Base-by-base conservation (phyloP, 1,140 invertebrate species). In the Lanistes nyassanus region DNA sequence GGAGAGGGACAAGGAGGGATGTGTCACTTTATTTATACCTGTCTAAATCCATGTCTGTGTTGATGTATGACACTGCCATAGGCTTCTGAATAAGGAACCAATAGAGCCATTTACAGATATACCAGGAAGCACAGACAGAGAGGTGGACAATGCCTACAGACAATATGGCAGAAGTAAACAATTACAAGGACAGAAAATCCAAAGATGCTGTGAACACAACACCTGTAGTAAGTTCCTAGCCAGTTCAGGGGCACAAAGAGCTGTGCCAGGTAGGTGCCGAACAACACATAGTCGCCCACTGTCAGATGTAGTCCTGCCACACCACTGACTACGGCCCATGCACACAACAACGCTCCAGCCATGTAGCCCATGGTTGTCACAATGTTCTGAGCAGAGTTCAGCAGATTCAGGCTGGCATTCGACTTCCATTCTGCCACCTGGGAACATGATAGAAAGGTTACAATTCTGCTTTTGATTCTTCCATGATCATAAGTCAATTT, bases 211-310 rank as follows among this genome's bases (percentile, higher is more conserved):
- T 74, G 11, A 70, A n/a, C n/a, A 47, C 78, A 75, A 78, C 88
- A 96, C 95, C 96, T 94, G 85, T 99, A 99, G 88, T 97, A 98
- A n/a, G 97, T 98, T 26, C 97, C 98, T 87, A 99, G 97, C 94
- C 95, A 99, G 90, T 99, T 99, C 2, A 99, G 89, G 0, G 97
- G 97, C 31, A 95, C 94, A 86, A 98, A 98, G n/a, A 99, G 89
- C 87, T 99, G 97, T 66, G 96, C 93, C n/a, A 99, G 94, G 83
- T 99, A 98, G 26, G 95, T 95, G 0, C 95, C 94, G 89, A 98
- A 99, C 1, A 99, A 91, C 7, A 98, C 95, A 89, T 98, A 99
- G 84, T 98, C 97, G 74, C 98, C 97, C 51, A 97, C 93, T 1
- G 94, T 96, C 26, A 98, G 89, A 11, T 91, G 91, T 75, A 86